Evolutionary conservation across 2,113 vertebrate genomes (phyloP), one percentile per base, ranked within the genome.

Genomic region (Melospiza melodia): DNA sequence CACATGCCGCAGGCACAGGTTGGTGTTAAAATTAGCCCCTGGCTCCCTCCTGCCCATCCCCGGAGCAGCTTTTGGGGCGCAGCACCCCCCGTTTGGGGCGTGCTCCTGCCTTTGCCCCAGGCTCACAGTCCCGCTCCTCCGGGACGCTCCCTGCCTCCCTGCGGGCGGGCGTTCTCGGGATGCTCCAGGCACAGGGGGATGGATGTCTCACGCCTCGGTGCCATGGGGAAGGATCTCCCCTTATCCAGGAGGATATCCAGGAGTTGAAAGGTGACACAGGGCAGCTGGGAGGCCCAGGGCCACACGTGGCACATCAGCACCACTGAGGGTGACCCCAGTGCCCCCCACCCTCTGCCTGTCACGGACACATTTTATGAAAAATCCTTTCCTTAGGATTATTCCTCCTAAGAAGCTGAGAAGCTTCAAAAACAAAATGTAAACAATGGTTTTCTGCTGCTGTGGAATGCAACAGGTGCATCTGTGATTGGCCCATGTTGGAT

Each of bases 21-120:
- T 90, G 75, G 75, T 1, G 9, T 73, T 95, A 96, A 95, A 93
- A 95, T 95, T 94, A 97, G 82, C 58, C 33, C 46, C 49, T 6
- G 37, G 39, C 35, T 73, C 39, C 77, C 66, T 87, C 39, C 48
- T 9, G 13, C 63, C 67, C 61, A 46, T 1, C 25, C 6, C 8
- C 48, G 13, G 2, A 0, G 13, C 31, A 18, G 68, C 2, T 88
- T 89, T n/a, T 28, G 43, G 37, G 15, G 35, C 24, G 11, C 37
- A 19, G 21, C 41, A 22, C 1, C 27, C 17, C 14, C 10, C 3
- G 0, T 84, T 37, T 28, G 35, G 57, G 35, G 9, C 21, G 37
- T 22, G 11, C 23, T 23, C 28, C 15, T 2, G 1, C 27, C 51
- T 88, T 15, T 54, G 5, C 11, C 37, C 20, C 30, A 7, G 2